Evolutionary conservation across 2,888 invertebrate genomes (phyloP).

Genomic region (Agrochola lychnidis): DNA sequence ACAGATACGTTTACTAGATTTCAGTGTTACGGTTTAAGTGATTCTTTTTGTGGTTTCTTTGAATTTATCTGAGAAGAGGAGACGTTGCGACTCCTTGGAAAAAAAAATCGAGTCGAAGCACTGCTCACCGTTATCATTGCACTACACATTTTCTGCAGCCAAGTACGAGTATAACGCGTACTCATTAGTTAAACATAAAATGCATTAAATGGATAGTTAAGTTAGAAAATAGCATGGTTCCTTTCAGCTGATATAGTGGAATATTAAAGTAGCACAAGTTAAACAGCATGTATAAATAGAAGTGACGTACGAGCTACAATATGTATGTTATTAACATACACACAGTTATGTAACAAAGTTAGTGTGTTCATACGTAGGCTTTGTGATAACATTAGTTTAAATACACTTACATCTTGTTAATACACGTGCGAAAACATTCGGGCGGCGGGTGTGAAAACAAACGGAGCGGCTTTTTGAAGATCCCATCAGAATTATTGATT

Average conservation of each 20-base stretch:
- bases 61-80: background rate
- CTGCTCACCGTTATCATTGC: background rate
- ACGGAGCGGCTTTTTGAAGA: background rate
- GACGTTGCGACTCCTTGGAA: background rate
- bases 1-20: background rate
- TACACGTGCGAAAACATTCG: constrained; percentile 26
- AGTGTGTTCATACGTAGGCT: constrained; percentile 24
- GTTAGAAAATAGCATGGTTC: background rate
- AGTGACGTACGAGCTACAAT: background rate
- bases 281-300: background rate
- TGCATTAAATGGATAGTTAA: background rate
- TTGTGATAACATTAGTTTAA: constrained; percentile 43
- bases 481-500: background rate
- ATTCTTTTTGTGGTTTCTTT: background rate
- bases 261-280: constrained; percentile 15
- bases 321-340: background rate
- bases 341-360: constrained; percentile 6
- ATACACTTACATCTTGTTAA: constrained; percentile 37
- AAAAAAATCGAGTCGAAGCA: background rate
- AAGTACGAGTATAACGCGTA: background rate
- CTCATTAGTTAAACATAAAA: background rate
- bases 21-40: background rate
- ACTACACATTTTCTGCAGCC: background rate
- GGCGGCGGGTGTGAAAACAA: background rate
- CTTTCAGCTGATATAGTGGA: background rate